Evolutionary conservation across 2,888 invertebrate species (phyloP).

Genomic region (Synanthedon tipuliformis): DNA sequence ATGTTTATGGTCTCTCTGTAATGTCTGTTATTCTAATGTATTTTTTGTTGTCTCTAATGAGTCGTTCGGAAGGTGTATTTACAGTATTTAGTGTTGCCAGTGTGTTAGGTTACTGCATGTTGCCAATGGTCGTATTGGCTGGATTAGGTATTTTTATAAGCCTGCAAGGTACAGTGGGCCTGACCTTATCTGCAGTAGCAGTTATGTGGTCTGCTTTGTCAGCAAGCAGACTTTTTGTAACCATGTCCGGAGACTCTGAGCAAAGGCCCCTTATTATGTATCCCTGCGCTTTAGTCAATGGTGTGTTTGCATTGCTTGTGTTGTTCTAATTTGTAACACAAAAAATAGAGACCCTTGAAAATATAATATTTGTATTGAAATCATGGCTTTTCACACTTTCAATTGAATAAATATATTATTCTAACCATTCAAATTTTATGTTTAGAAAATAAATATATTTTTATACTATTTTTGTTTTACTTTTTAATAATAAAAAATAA

Average conservation of each 20-base stretch:
- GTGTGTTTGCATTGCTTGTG: conserved; percentile 91
- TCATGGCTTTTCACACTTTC: background rate
- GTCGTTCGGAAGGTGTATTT: conserved; percentile 74
- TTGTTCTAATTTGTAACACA: conserved; percentile 75
- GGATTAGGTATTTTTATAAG: conserved; percentile 81
- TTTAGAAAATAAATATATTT: too few relatives aligned
- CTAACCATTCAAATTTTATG: too few relatives aligned
- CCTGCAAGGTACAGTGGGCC: conserved; percentile 79
- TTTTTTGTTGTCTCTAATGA: conserved; percentile 84
- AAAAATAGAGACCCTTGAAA: background rate
- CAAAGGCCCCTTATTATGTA: conserved; percentile 90
- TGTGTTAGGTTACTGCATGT: conserved; percentile 91
- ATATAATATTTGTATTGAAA: background rate
- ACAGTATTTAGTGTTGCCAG: conserved; percentile 85
- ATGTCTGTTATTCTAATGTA: conserved; percentile 93
- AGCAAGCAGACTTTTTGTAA: conserved; percentile 91
- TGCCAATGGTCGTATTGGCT: conserved; percentile 92
- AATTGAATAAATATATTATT: too few relatives aligned
- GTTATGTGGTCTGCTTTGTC: conserved; percentile 93
- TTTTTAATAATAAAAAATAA: too few relatives aligned
- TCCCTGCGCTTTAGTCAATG: conserved; percentile 92
- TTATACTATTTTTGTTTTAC: too few relatives aligned
- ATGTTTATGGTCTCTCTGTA: conserved; percentile 92
- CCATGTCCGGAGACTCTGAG: conserved; percentile 87
- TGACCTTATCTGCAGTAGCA: conserved; percentile 74